Evolutionary conservation across 2,797 vertebrate species (phyloP).

Genomic region (Poeciliopsis paucimaculata): DNA sequence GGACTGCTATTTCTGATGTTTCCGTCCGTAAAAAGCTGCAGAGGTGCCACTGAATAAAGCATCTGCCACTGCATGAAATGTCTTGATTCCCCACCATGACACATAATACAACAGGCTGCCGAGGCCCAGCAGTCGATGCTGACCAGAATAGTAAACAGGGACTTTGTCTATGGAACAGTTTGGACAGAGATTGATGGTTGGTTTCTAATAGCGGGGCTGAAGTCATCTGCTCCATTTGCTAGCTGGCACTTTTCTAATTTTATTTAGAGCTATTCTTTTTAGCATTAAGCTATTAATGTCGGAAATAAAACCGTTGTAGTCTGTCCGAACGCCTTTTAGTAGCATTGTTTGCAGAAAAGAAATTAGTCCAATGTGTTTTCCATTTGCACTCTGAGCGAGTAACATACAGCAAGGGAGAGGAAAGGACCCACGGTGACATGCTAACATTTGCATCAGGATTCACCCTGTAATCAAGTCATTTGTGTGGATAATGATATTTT

Average conservation of each 20-base stretch:
- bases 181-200: constrained; percentile 65
- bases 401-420: constrained; percentile 15
- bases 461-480: constrained; percentile 68
- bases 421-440: constrained; percentile 29
- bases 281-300: constrained; percentile 58
- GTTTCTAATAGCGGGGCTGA: constrained; percentile 53
- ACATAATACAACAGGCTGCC: constrained; percentile 66
- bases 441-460: constrained; percentile 50
- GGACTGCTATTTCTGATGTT: constrained; percentile 72
- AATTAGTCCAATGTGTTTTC: constrained; percentile 26
- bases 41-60: constrained; percentile 73
- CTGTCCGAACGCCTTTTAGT: constrained; percentile 38
- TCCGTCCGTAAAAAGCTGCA: constrained; percentile 72
- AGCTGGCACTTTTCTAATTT: constrained; percentile 53
- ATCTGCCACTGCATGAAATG: constrained; percentile 68
- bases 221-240: constrained; percentile 61
- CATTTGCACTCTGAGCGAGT: constrained; percentile 25
- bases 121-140: constrained; percentile 45
- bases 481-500: constrained; percentile 63
- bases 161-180: constrained; percentile 64
- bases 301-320: constrained; percentile 42
- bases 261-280: constrained; percentile 59
- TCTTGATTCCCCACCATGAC: constrained; percentile 63
- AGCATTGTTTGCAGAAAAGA: constrained; percentile 38
- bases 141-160: constrained; percentile 70